These are phyloP conservation scores for Anguilla marmorata DNA, from an alignment of 2,797 vertebrate species.

Conservation along the genomic window DNA sequence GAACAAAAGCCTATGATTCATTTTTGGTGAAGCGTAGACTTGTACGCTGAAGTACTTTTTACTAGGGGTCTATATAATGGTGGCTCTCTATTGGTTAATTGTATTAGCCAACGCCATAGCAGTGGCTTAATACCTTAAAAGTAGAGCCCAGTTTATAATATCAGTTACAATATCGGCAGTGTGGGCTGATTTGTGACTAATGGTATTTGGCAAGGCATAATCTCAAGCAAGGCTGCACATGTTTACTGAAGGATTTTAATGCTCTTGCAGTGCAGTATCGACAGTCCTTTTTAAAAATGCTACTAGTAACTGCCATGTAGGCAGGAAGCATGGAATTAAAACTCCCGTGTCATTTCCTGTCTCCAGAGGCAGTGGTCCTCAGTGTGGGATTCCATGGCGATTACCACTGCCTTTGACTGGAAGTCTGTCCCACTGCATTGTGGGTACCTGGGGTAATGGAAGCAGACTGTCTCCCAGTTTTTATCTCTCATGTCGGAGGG, in stretches of 20 bases:
- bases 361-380: background rate
- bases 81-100: background rate
- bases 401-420: background rate
- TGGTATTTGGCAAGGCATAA: background rate
- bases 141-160: background rate
- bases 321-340: background rate
- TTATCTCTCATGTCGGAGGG: slow-evolving; percentile 20
- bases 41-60: background rate
- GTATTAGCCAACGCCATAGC: background rate
- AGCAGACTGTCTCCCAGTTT: slow-evolving; percentile 38
- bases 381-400: slow-evolving; percentile 16
- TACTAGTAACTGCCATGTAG: background rate
- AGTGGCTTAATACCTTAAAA: background rate
- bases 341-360: slow-evolving; percentile 13
- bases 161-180: background rate
- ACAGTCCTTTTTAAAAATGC: background rate
- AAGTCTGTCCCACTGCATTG: background rate
- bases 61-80: background rate
- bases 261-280: background rate
- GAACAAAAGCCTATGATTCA: background rate
- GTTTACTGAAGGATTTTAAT: background rate
- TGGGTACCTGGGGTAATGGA: slow-evolving; percentile 1
- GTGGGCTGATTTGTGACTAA: background rate
- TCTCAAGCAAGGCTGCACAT: background rate
- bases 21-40: background rate